Percentiles rank a stretch among this genome's conserved stretches.
These are phyloP conservation scores for Allacma fusca DNA, from an alignment of 2,888 invertebrate species.

Conservation along the genomic window DNA sequence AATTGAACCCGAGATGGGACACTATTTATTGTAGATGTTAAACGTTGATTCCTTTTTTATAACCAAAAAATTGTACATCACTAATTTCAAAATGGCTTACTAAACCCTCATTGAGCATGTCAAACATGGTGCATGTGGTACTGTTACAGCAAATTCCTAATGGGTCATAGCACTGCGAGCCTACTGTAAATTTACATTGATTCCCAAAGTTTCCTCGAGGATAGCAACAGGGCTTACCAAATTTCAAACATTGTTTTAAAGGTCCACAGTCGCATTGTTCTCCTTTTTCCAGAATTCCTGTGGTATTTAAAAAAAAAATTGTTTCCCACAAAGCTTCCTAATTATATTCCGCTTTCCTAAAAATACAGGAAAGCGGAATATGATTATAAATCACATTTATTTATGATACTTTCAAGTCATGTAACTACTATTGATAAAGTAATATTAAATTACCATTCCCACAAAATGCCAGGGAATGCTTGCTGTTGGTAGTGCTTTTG, in stretches of 20 bases:
- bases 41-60: too few relatives aligned
- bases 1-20: not conserved
- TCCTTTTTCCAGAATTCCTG: conserved; percentile 23
- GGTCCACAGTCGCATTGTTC: conserved; percentile 27
- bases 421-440: not conserved
- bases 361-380: not conserved
- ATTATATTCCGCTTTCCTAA: too few relatives aligned
- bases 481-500: not conserved
- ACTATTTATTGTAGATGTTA: not conserved
- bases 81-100: not conserved
- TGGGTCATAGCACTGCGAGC: conserved; percentile 9
- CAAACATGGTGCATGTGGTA: not conserved
- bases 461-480: conserved; percentile 5
- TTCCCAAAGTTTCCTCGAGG: conserved; percentile 4
- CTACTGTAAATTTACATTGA: conserved; percentile 5
- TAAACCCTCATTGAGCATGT: not conserved
- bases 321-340: too few relatives aligned
- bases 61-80: not conserved
- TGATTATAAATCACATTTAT: not conserved
- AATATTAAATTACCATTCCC: conserved; percentile 26
- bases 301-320: too few relatives aligned
- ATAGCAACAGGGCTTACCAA: not conserved
- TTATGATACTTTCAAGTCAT: not conserved
- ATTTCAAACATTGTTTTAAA: not conserved
- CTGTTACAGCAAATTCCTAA: conserved; percentile 27